Conservation (phyloP, 1,140 invertebrate genomes). For the Akabosia matsudoensis region DNA sequence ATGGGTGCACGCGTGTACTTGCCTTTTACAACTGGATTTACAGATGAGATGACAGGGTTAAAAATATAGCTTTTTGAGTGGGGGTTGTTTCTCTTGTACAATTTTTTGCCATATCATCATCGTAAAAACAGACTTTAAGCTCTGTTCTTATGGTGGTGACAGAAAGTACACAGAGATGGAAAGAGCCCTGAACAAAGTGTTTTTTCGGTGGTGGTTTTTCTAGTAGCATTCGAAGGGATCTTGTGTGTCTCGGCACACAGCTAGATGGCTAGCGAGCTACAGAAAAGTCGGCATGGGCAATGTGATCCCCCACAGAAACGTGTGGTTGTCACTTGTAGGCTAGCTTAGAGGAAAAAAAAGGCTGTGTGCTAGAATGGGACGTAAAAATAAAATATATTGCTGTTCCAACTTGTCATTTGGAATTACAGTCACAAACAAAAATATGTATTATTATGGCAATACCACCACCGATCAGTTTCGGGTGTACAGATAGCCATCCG, state of each 20-base stretch:
- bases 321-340: too few relatives aligned
- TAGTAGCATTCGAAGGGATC: background rate
- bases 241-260: background rate
- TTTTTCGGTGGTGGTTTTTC: background rate
- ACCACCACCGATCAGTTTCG: conserved; percentile 2
- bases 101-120: background rate
- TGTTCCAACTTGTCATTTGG: background rate
- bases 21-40: background rate
- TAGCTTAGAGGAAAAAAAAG: too few relatives aligned
- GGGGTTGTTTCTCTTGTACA: background rate
- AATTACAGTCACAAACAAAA: background rate
- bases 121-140: background rate
- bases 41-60: background rate
- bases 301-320: background rate
- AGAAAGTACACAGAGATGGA: background rate
- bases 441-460: background rate
- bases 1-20: background rate
- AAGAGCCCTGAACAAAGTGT: background rate
- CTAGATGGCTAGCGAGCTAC: background rate
- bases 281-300: background rate
- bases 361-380: background rate
- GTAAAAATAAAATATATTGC: background rate
- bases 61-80: background rate
- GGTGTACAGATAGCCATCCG: background rate
- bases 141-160: background rate